Conservation (phyloP, 2,888 invertebrate species). For the Drosophila rubida region DNA sequence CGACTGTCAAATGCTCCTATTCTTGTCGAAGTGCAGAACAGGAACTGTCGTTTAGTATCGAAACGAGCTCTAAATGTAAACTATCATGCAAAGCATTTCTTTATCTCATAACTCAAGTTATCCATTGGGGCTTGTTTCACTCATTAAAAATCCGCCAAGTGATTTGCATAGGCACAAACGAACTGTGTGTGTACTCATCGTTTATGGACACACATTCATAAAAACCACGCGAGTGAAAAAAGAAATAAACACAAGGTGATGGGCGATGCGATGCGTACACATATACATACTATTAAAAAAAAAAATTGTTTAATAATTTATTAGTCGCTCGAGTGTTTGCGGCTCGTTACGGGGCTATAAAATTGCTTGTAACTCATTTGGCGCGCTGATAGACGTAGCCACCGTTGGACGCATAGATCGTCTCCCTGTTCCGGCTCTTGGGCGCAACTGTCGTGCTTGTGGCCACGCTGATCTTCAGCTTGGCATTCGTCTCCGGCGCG, state of each 20-base stretch:
- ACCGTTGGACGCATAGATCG: constrained; percentile 67
- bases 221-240: constrained; percentile 6
- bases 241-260: constrained; percentile 38
- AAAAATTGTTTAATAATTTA: constrained; percentile 64
- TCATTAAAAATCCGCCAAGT: neutral
- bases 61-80: neutral
- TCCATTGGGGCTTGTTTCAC: constrained; percentile 14
- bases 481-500: neutral
- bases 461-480: constrained; percentile 5
- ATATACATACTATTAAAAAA: constrained; percentile 2
- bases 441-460: constrained; percentile 21
- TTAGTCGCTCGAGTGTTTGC: constrained; percentile 15
- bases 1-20: neutral
- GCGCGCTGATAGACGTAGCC: constrained; percentile 70
- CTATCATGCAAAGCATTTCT: neutral
- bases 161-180: constrained; percentile 61
- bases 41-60: neutral
- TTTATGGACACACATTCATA: constrained; percentile 42
- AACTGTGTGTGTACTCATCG: constrained; percentile 20
- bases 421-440: constrained; percentile 45
- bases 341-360: constrained; percentile 27
- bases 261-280: constrained; percentile 6
- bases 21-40: neutral
- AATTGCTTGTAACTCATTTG: constrained; percentile 38
- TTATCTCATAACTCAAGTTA: constrained; percentile 15